phyloP scores from a whole-genome alignment of 2,888 invertebrate species.

The Euplexia lucipara region DNA sequence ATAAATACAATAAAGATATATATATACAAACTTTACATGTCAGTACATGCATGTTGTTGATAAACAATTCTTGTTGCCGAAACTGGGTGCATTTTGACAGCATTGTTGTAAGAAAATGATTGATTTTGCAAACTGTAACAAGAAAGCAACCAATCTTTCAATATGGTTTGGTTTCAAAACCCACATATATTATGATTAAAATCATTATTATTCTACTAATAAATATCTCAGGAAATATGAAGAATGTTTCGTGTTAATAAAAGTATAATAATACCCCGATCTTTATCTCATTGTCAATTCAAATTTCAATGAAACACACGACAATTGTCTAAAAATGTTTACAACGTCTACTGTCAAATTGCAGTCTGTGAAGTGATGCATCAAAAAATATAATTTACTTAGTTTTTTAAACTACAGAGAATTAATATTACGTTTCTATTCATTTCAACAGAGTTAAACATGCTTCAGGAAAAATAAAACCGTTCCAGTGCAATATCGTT shows the following conservation, averaged over 20 bases:
- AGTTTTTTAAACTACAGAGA: background rate
- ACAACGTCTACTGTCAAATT: slow-evolving; percentile 19
- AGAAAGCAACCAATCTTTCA: background rate
- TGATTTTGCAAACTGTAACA: background rate
- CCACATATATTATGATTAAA: background rate
- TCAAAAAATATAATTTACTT: background rate
- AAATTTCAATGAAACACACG: slow-evolving; percentile 13
- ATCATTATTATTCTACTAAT: background rate
- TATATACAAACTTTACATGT: slow-evolving; percentile 66
- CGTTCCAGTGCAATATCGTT: slow-evolving; percentile 34
- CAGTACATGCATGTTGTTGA: slow-evolving; percentile 51
- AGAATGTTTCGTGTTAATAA: background rate
- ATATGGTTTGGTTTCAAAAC: background rate
- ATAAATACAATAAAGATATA: slow-evolving; percentile 77
- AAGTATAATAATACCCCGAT: background rate
- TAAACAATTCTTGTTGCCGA: slow-evolving; percentile 5
- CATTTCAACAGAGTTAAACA: background rate
- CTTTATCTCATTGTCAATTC: slow-evolving; percentile 26
- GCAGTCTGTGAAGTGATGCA: background rate
- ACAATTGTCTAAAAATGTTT: slow-evolving; percentile 6
- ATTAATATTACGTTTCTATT: background rate
- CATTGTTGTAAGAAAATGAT: background rate
- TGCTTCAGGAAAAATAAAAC: slow-evolving; percentile 3
- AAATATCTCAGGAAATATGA: background rate
- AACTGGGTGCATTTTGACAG: slow-evolving; percentile 29